phyloP scores from a whole-genome alignment of 1,140 invertebrate species.

The Drosophila yakuba region DNA sequence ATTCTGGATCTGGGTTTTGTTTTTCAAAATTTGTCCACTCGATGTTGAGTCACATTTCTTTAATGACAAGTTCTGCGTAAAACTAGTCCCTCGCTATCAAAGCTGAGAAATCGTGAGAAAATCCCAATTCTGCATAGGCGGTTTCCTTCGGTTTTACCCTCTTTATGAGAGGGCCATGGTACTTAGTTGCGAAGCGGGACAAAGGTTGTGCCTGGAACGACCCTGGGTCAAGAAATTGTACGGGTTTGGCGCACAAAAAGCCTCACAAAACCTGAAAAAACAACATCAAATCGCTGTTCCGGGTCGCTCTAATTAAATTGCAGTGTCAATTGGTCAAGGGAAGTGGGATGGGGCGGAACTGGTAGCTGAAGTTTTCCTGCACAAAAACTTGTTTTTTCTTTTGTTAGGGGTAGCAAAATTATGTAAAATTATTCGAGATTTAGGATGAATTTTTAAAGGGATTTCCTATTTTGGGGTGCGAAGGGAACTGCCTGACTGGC shows the following conservation, averaged over 20 bases:
- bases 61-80: constrained; percentile 75
- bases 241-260: constrained; percentile 41
- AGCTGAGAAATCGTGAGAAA: constrained; percentile 77
- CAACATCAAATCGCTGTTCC: constrained; percentile 62
- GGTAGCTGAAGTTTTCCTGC: constrained; percentile 27
- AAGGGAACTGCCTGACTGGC: neutral
- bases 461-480: constrained; percentile 1
- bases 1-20: constrained; percentile 27
- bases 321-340: constrained; percentile 72
- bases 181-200: constrained; percentile 67
- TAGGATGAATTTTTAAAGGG: constrained; percentile 35
- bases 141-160: constrained; percentile 34
- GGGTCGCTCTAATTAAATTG: constrained; percentile 81
- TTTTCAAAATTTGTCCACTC: neutral
- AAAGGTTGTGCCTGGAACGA: constrained; percentile 69
- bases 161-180: constrained; percentile 21
- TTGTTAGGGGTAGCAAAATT: constrained; percentile 35
- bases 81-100: constrained; percentile 70
- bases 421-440: constrained; percentile 29
- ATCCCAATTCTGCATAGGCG: constrained; percentile 64
- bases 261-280: constrained; percentile 64
- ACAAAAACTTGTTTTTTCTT: constrained; percentile 47
- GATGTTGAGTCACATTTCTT: constrained; percentile 51
- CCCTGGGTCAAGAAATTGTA: constrained; percentile 63
- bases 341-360: constrained; percentile 32